phyloP scores from a whole-genome alignment of 2,888 invertebrate species.

The Neuroscelio doddi region DNA sequence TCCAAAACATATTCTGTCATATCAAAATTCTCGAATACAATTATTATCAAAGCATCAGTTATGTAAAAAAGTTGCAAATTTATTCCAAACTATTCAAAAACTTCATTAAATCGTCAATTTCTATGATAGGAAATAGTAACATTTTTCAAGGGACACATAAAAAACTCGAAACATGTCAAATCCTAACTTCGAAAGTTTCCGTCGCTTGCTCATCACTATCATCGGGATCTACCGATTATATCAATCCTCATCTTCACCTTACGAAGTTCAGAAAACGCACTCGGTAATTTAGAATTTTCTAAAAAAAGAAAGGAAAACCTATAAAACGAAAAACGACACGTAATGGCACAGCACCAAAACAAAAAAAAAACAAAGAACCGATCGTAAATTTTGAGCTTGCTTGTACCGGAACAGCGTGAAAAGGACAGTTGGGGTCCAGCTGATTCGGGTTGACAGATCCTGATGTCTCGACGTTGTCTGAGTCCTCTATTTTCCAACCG shows the following conservation, averaged over 20 bases:
- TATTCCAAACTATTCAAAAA: background rate
- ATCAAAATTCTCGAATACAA: too few species aligned
- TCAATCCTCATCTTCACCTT: background rate
- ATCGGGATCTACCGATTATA: background rate
- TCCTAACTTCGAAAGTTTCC: background rate
- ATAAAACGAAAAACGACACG: background rate
- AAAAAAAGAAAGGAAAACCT: background rate
- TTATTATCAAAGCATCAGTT: too few species aligned
- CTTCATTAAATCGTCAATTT: background rate
- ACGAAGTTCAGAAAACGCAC: background rate
- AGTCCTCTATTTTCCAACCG: slow-evolving; percentile 60
- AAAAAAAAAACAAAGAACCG: slow-evolving; percentile 5
- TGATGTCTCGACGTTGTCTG: slow-evolving; percentile 54
- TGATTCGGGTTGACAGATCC: slow-evolving; percentile 51
- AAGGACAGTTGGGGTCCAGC: slow-evolving; percentile 45
- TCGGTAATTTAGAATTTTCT: background rate
- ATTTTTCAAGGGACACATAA: background rate
- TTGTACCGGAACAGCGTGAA: slow-evolving; percentile 54
- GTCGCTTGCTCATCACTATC: slow-evolving; percentile 3
- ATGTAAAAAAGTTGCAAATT: too few species aligned
- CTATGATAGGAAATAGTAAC: background rate
- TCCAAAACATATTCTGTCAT: too few species aligned
- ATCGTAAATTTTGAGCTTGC: slow-evolving; percentile 17
- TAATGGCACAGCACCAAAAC: too few species aligned
- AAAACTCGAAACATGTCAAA: background rate